These are phyloP conservation scores for Conger conger DNA, from an alignment of 2,113 vertebrate species.

Conservation along the genomic window DNA sequence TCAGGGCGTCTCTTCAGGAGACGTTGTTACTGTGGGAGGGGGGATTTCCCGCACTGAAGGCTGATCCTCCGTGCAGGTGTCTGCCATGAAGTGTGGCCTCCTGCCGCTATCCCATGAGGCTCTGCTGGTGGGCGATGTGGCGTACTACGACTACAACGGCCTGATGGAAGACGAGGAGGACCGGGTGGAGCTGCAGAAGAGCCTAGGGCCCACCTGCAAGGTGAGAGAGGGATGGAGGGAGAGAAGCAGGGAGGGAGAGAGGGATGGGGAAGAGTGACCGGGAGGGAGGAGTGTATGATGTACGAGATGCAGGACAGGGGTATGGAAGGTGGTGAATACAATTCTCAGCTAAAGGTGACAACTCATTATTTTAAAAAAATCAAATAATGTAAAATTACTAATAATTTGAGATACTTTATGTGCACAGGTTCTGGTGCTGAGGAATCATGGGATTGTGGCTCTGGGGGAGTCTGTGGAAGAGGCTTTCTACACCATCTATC, in stretches of 20 bases:
- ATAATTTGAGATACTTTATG: background rate
- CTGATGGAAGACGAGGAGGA: conserved; percentile 88
- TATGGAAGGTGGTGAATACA: too few relatives aligned
- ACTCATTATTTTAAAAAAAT: too few relatives aligned
- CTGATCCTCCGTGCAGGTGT: conserved; percentile 71
- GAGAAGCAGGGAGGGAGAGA: background rate
- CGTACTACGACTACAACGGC: conserved; percentile 88
- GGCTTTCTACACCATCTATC: conserved; percentile 92
- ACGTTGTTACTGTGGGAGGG: background rate
- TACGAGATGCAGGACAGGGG: too few relatives aligned
- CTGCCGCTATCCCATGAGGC: conserved; percentile 90
- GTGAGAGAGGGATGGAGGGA: conserved; percentile 55
- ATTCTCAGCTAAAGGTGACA: too few relatives aligned
- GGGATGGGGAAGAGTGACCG: background rate
- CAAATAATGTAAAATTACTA: too few relatives aligned
- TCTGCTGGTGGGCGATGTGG: conserved; percentile 86
- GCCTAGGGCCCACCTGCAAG: conserved; percentile 93
- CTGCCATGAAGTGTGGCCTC: conserved; percentile 90
- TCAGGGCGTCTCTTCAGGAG: background rate
- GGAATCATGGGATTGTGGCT: conserved; percentile 92
- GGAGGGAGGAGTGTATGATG: background rate
- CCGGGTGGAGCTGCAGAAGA: conserved; percentile 90
- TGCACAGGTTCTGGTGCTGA: conserved; percentile 86
- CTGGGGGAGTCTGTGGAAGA: conserved; percentile 93
- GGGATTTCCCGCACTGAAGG: background rate